Evolutionary conservation across 2,888 invertebrate genomes (phyloP), one percentile per base, ranked within the genome.

Genomic region (Arctia plantaginis): DNA sequence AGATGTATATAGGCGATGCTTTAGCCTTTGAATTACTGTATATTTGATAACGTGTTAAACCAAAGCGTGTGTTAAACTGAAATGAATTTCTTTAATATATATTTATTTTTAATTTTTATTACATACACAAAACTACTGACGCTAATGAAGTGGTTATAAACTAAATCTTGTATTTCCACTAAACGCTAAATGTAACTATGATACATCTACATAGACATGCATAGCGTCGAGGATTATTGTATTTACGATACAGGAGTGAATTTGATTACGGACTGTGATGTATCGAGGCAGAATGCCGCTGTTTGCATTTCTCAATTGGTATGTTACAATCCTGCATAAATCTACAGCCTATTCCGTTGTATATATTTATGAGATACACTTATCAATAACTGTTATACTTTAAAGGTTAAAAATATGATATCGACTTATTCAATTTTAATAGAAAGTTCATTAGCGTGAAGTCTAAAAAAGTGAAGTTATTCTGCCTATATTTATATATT

Each of bases 191-290:
- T n/a, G 20, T 30, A 3, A 20, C 44, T 30, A 15, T 33, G 13
- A 20, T 18, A 66, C 27, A 44, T 66, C 12, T 55, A 55, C 55
- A 27, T 41, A 30, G 10, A 44, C 39, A 41, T 18, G 66, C 18
- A 44, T 44, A 44, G 44, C 30, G 7, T 44, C 44, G 18, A 44
- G 39, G 66, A 27, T 44, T 75, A 82, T 55, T 51, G 65, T 59
- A 73, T 66, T 75, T 71, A 74, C 82, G 80, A 78, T 82, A 75
- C 80, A 77, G 73, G 66, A 75, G 64, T 70, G 66, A 72, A 82
- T 80, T 55, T 12, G 55, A 55, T 76, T 72, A 75, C 67, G 72
- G n/a, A 35, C 47, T 71, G 67, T 82, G 79, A 80, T 73, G 67
- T 77, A 82, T 77, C 71, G 69, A 71, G 73, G 67, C 33, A 66